Evolutionary conservation across 2,113 vertebrate genomes (phyloP).

Genomic region (Tringa solitaria): DNA sequence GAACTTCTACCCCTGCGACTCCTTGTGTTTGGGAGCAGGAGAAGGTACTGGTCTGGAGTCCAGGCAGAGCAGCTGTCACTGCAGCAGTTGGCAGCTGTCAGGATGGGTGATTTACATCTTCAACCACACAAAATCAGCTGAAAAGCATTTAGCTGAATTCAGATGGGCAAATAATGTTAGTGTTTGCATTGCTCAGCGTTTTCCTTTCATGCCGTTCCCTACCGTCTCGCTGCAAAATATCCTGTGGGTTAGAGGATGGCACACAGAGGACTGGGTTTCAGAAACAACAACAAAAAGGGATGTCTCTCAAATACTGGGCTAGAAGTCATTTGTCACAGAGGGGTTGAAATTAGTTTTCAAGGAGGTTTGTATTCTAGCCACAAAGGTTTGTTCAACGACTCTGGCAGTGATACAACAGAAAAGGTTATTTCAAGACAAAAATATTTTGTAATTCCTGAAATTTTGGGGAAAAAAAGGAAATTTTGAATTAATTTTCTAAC

Average conservation of each 20-base stretch:
- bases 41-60: neutral
- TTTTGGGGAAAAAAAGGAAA: neutral
- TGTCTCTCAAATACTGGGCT: neutral
- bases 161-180: constrained; percentile 12
- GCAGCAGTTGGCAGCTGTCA: constrained; percentile 10
- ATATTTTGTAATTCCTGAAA: neutral
- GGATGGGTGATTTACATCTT: constrained; percentile 20
- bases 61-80: constrained; percentile 34
- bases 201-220: constrained; percentile 10
- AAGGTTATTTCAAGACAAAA: neutral
- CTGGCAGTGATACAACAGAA: neutral
- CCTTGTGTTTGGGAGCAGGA: neutral
- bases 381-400: neutral
- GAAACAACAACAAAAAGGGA: neutral
- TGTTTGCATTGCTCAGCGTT: constrained; percentile 25
- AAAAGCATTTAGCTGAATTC: constrained; percentile 54
- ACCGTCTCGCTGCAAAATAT: constrained; percentile 10
- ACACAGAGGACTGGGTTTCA: neutral
- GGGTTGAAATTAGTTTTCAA: neutral
- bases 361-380: neutral
- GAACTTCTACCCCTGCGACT: neutral
- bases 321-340: neutral
- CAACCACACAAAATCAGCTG: constrained; percentile 40
- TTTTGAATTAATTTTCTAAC: neutral
- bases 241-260: neutral